phyloP scores from a whole-genome alignment of 2,113 vertebrate species.

The Ammodytes dubius region DNA sequence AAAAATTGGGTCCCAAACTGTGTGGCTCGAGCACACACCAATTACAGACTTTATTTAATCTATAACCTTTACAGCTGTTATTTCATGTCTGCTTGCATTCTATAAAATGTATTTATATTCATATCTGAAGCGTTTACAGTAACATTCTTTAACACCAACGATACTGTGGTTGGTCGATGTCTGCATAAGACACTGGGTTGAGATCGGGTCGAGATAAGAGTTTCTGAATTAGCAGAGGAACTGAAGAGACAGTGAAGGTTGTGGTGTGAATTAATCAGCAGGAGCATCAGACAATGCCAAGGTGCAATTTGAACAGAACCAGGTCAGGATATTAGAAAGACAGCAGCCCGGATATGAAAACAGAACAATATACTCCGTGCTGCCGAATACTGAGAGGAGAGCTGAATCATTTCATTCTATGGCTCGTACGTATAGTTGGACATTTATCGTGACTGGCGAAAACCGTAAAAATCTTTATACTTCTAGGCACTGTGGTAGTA shows the following conservation, averaged over 20 bases:
- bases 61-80: constrained; percentile 7
- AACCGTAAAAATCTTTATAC: background rate
- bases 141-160: background rate
- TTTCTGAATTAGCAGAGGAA: background rate
- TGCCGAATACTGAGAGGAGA: background rate
- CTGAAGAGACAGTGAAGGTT: background rate
- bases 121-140: constrained; percentile 3
- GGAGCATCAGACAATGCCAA: background rate
- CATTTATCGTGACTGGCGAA: background rate
- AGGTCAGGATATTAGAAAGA: constrained; percentile 17
- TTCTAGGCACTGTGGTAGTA: background rate
- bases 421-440: background rate
- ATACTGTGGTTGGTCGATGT: background rate
- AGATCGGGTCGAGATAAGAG: background rate
- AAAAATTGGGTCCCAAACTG: background rate
- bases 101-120: constrained; percentile 37
- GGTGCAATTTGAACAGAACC: background rate
- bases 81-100: constrained; percentile 15
- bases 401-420: background rate
- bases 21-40: constrained; percentile 16
- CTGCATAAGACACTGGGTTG: background rate
- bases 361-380: background rate
- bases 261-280: background rate
- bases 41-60: constrained; percentile 31
- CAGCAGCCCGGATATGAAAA: constrained; percentile 12